Conservation (phyloP, 2,888 invertebrate species). For the Pollenia griseotomentosa region DNA sequence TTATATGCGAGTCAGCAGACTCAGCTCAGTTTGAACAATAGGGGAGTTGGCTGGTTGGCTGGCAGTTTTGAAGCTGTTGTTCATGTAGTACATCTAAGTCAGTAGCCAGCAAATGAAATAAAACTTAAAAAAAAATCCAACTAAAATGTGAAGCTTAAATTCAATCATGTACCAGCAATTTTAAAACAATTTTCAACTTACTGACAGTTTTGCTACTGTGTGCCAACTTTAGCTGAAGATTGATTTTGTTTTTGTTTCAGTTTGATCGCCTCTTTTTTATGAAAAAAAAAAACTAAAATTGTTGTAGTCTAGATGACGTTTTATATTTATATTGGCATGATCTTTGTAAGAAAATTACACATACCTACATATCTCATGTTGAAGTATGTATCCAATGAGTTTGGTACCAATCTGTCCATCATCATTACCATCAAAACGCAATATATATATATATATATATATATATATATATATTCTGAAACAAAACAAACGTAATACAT, state of each 20-base stretch:
- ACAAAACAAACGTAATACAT: constrained; percentile 73
- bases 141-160: constrained; percentile 77
- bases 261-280: constrained; percentile 44
- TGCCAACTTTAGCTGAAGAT: constrained; percentile 67
- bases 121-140: constrained; percentile 46
- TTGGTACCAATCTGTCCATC: constrained; percentile 84
- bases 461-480: constrained; percentile 61
- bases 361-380: constrained; percentile 25
- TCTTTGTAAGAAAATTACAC: constrained; percentile 71
- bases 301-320: constrained; percentile 40
- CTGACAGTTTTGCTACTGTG: constrained; percentile 80
- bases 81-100: constrained; percentile 81
- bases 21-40: constrained; percentile 30
- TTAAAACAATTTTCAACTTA: constrained; percentile 83
- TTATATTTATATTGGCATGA: constrained; percentile 49
- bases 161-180: constrained; percentile 83
- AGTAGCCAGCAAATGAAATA: constrained; percentile 62
- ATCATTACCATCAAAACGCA: constrained; percentile 82
- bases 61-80: constrained; percentile 49
- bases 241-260: constrained; percentile 58
- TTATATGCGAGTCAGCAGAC: constrained; percentile 21
- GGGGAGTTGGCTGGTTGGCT: constrained; percentile 54
- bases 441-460: no score
- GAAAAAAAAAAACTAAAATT: not conserved
- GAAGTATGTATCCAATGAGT: constrained; percentile 76